Base-by-base conservation (phyloP, 2,888 invertebrate genomes). In the Eristalis intricaria region DNA sequence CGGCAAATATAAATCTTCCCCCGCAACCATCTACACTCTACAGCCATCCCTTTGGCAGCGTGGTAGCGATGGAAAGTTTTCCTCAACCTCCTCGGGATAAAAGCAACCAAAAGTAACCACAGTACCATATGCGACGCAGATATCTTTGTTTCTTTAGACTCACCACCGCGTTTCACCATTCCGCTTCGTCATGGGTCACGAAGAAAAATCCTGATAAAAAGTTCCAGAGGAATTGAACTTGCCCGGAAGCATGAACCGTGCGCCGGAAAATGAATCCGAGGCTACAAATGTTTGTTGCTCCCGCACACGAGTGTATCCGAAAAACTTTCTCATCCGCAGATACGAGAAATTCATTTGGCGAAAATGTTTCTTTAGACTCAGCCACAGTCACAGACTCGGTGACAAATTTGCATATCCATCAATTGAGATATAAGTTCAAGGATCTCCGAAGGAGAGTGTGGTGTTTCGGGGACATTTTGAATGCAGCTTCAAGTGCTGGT, bases 141-240 rank as follows among this genome's bases (percentile, higher is more conserved):
- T 82, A 82, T 76, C 26, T 76, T 80, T 66, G 61, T 60, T 73
- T 74, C 29, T 61, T 56, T 68, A 50, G 32, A 22, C 26, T 38
- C 69, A 19, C 19, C 50, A 8, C 19, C 29, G 29, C 29, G 5
- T 29, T 29, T 10, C 7, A 4, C 32, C 1, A 11, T n/a, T 22
- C 35, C 19, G 8, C 70, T 15, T 2, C 22, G 4, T 10, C 38
- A 40, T 4, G 32, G 29, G 15, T 63, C 74, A 68, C 68, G 76
- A 26, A 73, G 68, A 69, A 71, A 87, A 75, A 71, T 83, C 65
- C 58, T 22, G 83, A 86, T 86, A 86, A 86, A 83, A 86, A 83
- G 86, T 82, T 74, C 38, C 70, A 26, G 19, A 68, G 35, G 38
- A 29, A 68, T 63, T 71, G 70, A 73, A 73, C 43, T 64, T 19